Conservation (phyloP, 2,888 invertebrate species). For the Merodon equestris region DNA sequence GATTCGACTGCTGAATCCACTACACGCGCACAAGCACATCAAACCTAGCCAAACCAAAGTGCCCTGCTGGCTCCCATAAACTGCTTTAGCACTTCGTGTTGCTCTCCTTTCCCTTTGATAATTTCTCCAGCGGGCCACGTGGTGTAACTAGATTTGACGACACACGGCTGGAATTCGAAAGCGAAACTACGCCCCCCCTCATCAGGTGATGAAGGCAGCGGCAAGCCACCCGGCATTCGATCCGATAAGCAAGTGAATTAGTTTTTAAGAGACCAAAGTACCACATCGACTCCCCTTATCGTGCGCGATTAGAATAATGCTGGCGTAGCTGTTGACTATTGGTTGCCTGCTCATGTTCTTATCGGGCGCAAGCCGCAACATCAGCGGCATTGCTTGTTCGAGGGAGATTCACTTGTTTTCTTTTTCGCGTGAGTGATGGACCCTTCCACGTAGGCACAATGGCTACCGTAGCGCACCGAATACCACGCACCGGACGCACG, state of each 20-base stretch:
- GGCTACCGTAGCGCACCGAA: conserved; percentile 43
- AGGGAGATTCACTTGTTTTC: conserved; percentile 21
- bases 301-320: conserved; percentile 5
- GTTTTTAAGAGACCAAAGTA: neutral
- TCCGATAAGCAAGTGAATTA: conserved; percentile 7
- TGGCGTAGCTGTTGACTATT: neutral
- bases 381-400: too few species aligned
- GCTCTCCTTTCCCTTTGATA: conserved; percentile 5
- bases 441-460: conserved; percentile 60
- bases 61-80: too few species aligned
- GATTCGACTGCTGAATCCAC: too few species aligned
- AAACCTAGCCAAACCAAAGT: too few species aligned
- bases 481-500: conserved; percentile 32
- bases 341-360: conserved; percentile 16
- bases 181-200: neutral
- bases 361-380: conserved; percentile 6
- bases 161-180: neutral
- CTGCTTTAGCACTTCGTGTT: neutral
- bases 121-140: conserved; percentile 41
- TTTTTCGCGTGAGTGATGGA: conserved; percentile 23
- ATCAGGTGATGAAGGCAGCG: conserved; percentile 21
- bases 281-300: conserved; percentile 29
- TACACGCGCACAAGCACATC: too few species aligned
- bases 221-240: conserved; percentile 46
- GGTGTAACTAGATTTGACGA: conserved; percentile 42